These are phyloP conservation scores for Entomobrya proxima DNA, from an alignment of 2,888 invertebrate genomes.

Conservation along the genomic window DNA sequence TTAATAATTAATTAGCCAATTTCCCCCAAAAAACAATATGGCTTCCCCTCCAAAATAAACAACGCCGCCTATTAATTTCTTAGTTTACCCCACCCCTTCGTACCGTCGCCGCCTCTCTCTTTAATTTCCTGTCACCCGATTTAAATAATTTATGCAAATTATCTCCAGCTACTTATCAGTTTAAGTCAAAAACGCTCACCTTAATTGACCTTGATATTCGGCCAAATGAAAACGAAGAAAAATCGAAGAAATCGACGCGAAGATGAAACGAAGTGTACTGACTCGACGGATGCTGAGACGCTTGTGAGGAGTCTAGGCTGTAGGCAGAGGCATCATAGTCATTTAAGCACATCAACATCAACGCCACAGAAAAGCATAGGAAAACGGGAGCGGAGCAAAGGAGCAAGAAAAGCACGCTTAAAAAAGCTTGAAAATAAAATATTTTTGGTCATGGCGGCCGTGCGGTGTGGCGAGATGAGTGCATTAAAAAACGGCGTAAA, in stretches of 20 bases:
- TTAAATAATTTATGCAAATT: too few relatives aligned
- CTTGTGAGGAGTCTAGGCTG: slow-evolving; percentile 53
- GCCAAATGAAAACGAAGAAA: slow-evolving; percentile 68
- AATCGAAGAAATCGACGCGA: slow-evolving; percentile 68
- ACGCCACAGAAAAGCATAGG: not conserved
- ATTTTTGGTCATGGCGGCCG: slow-evolving; percentile 64
- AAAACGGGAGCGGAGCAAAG: not conserved
- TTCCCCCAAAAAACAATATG: too few relatives aligned
- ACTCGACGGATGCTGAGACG: slow-evolving; percentile 70
- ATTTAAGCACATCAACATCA: slow-evolving; percentile 46
- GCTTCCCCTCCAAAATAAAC: too few relatives aligned
- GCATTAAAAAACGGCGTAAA: slow-evolving; percentile 51
- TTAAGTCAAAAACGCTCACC: too few relatives aligned
- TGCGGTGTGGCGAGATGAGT: not conserved
- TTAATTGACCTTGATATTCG: slow-evolving; percentile 66
- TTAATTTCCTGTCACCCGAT: too few relatives aligned
- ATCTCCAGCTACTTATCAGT: too few relatives aligned
- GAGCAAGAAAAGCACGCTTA: not conserved
- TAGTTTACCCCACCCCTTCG: too few relatives aligned
- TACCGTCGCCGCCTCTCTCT: too few relatives aligned
- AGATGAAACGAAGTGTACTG: slow-evolving; percentile 67
- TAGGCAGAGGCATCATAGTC: not conserved
- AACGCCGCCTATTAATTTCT: too few relatives aligned
- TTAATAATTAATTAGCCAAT: too few relatives aligned
- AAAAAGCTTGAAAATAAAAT: slow-evolving; percentile 42